Evolutionary conservation across 64 coral and sea anemone genomes (phyloP).

Genomic region (Actinia equina): DNA sequence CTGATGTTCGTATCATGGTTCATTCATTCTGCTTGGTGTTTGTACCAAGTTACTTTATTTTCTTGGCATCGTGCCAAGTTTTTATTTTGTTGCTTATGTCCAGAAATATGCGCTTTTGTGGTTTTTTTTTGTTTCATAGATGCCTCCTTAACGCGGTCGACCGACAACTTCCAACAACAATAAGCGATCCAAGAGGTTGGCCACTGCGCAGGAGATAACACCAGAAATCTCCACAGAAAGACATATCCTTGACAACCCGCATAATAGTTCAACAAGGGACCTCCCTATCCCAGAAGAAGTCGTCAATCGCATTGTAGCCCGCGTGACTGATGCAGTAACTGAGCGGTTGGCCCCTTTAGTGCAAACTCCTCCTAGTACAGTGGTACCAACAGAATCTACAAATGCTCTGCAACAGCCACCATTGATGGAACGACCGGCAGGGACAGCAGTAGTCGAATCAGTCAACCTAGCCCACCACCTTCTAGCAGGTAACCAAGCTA

Average conservation of each 20-base stretch:
- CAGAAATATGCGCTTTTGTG: not conserved
- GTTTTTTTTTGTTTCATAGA: not conserved
- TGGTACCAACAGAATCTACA: not conserved
- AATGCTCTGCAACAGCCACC: not conserved
- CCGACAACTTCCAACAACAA: constrained; percentile 5
- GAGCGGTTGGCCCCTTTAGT: constrained; percentile 18
- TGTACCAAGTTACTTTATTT: constrained; percentile 10
- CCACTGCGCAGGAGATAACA: not conserved
- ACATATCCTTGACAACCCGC: not conserved
- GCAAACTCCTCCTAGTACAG: not conserved
- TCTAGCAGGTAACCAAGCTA: constrained; percentile 13
- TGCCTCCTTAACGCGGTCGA: constrained; percentile 10
- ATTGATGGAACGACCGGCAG: not conserved
- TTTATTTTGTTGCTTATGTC: constrained; percentile 4
- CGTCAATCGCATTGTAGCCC: constrained; percentile 21
- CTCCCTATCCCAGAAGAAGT: constrained; percentile 8
- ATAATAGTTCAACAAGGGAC: not conserved
- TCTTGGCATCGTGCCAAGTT: not conserved
- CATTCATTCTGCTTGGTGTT: not conserved
- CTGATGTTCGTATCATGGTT: not conserved
- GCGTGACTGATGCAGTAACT: constrained; percentile 19
- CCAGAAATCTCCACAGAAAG: not conserved
- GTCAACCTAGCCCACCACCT: constrained; percentile 9
- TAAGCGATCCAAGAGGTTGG: constrained; percentile 3
- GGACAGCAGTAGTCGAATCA: not conserved